Conservation (phyloP, 1,140 invertebrate genomes). For the Apis cerana region DNA sequence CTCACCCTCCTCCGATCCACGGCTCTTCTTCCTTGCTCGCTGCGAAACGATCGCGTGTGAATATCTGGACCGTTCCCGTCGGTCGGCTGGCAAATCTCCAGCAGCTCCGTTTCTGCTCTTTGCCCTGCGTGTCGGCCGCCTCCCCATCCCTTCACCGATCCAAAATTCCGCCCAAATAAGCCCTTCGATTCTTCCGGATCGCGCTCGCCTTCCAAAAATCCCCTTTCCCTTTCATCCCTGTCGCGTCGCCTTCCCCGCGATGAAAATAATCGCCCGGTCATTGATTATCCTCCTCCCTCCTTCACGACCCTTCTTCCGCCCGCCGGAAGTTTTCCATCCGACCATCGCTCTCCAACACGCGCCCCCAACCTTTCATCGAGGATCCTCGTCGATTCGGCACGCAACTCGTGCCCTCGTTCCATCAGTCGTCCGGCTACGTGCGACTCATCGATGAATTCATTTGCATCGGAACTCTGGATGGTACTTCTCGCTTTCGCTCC, state of each 20-base stretch:
- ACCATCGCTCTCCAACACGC: neutral
- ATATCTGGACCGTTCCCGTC: constrained; percentile 61
- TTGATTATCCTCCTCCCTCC: constrained; percentile 8
- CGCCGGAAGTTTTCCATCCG: neutral
- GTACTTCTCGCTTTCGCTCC: neutral
- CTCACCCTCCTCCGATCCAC: neutral
- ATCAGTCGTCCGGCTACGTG: neutral
- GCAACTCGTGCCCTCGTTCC: neutral
- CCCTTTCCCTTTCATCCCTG: neutral
- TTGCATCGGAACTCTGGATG: neutral
- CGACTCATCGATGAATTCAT: constrained; percentile 8
- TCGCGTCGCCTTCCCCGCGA: constrained; percentile 6
- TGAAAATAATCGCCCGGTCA: constrained; percentile 49
- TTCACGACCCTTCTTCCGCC: neutral
- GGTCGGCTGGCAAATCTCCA: constrained; percentile 59
- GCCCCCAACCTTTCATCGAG: neutral
- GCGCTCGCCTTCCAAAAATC: constrained; percentile 43
- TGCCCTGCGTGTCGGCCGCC: constrained; percentile 23
- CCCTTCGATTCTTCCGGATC: constrained; percentile 49
- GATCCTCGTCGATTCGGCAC: constrained; percentile 2
- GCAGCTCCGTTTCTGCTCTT: constrained; percentile 35
- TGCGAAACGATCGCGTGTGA: constrained; percentile 63
- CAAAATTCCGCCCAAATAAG: constrained; percentile 57
- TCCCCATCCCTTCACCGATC: constrained; percentile 37
- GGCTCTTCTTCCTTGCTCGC: neutral